phyloP scores from a whole-genome alignment of 1,140 invertebrate genomes.

The Ridgeia piscesae region DNA sequence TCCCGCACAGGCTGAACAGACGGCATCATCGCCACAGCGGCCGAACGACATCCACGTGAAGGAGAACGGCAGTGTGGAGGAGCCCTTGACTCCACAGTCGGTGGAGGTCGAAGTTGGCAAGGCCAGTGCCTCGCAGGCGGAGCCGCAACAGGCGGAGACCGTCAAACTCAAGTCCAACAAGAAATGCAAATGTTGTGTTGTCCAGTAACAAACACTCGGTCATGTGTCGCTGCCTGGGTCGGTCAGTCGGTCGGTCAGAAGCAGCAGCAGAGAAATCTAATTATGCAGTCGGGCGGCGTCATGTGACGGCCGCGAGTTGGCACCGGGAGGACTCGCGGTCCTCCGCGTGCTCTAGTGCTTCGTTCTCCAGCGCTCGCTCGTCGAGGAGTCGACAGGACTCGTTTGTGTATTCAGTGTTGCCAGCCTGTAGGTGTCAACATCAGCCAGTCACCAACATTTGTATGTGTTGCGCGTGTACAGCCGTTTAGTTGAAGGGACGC shows the following conservation, averaged over 20 bases:
- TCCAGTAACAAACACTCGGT: neutral
- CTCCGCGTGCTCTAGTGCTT: neutral
- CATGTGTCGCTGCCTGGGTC: neutral
- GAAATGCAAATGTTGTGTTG: constrained; percentile 26
- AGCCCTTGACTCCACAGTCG: constrained; percentile 8
- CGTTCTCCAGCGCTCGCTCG: no score
- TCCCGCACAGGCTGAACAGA: neutral
- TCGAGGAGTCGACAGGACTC: neutral
- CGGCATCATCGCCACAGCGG: neutral
- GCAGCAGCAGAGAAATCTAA: neutral
- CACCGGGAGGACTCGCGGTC: neutral
- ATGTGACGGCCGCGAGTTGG: neutral
- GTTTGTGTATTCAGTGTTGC: neutral
- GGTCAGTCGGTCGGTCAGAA: neutral
- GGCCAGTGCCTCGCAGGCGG: constrained; percentile 12
- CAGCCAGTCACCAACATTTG: neutral
- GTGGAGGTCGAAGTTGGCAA: constrained; percentile 25
- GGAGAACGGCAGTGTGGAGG: constrained; percentile 9
- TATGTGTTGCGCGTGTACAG: neutral
- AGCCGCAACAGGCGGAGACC: constrained; percentile 24
- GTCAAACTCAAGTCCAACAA: constrained; percentile 24
- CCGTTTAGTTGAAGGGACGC: neutral
- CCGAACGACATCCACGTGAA: constrained; percentile 11
- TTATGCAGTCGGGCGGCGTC: neutral
- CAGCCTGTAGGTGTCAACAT: neutral